These are phyloP conservation scores for Tragelaphus strepsiceros DNA, from an alignment of 2,113 vertebrate species.

Conservation along the genomic window DNA sequence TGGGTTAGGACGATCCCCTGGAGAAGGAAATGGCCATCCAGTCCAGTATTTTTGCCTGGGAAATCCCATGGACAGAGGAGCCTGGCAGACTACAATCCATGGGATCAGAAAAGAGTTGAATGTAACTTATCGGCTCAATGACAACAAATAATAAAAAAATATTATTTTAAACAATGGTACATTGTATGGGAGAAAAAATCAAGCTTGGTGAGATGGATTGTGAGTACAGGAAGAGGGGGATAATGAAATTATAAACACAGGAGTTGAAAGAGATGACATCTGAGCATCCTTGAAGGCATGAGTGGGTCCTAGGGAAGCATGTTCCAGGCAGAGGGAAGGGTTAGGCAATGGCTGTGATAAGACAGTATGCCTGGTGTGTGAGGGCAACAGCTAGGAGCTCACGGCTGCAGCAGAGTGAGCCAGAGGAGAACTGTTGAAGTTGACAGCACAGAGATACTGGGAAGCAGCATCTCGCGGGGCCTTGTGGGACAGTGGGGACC, in stretches of 20 bases:
- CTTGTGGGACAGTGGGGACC: not conserved
- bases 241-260: not conserved
- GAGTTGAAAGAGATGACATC: not conserved
- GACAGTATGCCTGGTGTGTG: not conserved
- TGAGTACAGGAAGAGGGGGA: not conserved
- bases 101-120: not conserved
- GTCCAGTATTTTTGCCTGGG: not conserved
- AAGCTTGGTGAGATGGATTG: not conserved
- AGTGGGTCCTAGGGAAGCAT: no score
- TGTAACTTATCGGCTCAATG: not conserved
- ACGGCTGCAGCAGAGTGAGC: fast-evolving
- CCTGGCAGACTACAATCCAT: not conserved
- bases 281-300: not conserved
- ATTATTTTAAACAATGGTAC: not conserved
- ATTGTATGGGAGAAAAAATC: no score
- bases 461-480: not conserved
- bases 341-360: not conserved
- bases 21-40: not conserved
- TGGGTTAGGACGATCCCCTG: not conserved
- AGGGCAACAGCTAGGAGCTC: no score
- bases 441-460: not conserved
- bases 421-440: fast-evolving
- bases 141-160: not conserved
- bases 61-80: not conserved
- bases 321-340: not conserved